These are phyloP conservation scores for Stegodyphus dumicola DNA, from an alignment of 1,140 invertebrate genomes.

Conservation along the genomic window DNA sequence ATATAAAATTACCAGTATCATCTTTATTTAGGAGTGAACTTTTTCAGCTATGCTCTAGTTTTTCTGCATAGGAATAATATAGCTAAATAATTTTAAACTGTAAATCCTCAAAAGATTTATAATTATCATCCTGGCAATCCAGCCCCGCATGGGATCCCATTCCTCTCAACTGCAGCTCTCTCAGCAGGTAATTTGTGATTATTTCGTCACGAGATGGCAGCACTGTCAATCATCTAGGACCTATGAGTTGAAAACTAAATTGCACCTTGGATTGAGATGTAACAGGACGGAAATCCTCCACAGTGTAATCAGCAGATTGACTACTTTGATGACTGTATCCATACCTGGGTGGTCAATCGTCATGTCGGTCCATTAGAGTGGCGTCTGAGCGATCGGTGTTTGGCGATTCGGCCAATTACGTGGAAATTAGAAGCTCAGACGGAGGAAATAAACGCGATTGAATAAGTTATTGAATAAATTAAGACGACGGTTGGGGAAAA, in stretches of 20 bases:
- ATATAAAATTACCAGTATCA: too few species aligned
- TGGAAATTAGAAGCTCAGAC: too few species aligned
- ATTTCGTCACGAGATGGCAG: constrained; percentile 47
- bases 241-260: constrained; percentile 42
- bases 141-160: too few species aligned
- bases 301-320: not conserved
- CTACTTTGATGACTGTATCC: constrained; percentile 29
- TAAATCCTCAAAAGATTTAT: too few species aligned
- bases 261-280: constrained; percentile 27
- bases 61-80: too few species aligned
- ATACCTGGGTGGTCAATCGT: constrained; percentile 41
- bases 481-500: not conserved
- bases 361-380: constrained; percentile 31
- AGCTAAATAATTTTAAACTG: too few species aligned
- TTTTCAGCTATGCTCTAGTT: too few species aligned
- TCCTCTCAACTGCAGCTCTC: too few species aligned
- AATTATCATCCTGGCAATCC: too few species aligned
- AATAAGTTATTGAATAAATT: constrained; percentile 18
- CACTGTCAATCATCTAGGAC: constrained; percentile 43
- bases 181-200: too few species aligned
- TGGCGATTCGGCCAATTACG: constrained; percentile 34
- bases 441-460: not conserved
- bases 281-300: constrained; percentile 3
- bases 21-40: too few species aligned
- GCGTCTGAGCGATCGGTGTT: not conserved